A percentile compares a stretch with the other conserved stretches of the same genome.
These are phyloP conservation scores for Notoglanidium macrostoma DNA, from an alignment of 2,797 vertebrate species.

Conservation along the genomic window DNA sequence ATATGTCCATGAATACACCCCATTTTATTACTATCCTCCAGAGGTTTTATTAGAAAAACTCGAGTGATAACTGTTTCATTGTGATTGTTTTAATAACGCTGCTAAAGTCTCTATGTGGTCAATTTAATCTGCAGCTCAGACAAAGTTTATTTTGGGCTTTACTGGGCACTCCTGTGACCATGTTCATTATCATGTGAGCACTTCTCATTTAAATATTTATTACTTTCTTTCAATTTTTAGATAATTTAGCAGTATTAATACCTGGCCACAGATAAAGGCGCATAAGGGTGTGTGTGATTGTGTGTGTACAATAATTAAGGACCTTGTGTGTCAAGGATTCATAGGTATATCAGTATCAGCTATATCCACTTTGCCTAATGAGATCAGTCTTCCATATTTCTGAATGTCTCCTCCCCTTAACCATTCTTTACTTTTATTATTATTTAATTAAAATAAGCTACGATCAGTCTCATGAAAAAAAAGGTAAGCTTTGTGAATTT, in stretches of 20 bases:
- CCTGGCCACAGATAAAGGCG: conserved; percentile 65
- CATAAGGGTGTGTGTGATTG: conserved; percentile 44
- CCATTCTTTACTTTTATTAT: conserved; percentile 83
- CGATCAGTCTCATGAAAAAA: conserved; percentile 91
- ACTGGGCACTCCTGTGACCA: conserved; percentile 67
- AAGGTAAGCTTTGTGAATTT: conserved; percentile 97
- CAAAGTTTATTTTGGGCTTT: conserved; percentile 75
- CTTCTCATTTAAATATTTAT: conserved; percentile 81
- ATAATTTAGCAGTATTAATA: conserved; percentile 86
- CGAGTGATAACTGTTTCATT: conserved; percentile 46
- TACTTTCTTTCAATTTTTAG: conserved; percentile 84
- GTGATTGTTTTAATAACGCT: conserved; percentile 53
- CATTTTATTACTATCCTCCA: conserved; percentile 23
- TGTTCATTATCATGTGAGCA: conserved; percentile 58
- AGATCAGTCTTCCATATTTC: conserved; percentile 96
- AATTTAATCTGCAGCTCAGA: conserved; percentile 68
- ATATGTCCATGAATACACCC: conserved; percentile 15
- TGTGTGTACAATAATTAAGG: conserved; percentile 84
- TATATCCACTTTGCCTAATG: conserved; percentile 87
- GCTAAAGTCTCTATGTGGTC: conserved; percentile 66
- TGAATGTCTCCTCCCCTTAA: conserved; percentile 67
- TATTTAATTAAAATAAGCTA: conserved; percentile 89
- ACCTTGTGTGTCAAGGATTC: conserved; percentile 84
- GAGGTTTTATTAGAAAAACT: conserved; percentile 56
- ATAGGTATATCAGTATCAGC: conserved; percentile 86